Evolutionary conservation across 92 coral and sea anemone species (phyloP).

Genomic region (Bergia sp.): DNA sequence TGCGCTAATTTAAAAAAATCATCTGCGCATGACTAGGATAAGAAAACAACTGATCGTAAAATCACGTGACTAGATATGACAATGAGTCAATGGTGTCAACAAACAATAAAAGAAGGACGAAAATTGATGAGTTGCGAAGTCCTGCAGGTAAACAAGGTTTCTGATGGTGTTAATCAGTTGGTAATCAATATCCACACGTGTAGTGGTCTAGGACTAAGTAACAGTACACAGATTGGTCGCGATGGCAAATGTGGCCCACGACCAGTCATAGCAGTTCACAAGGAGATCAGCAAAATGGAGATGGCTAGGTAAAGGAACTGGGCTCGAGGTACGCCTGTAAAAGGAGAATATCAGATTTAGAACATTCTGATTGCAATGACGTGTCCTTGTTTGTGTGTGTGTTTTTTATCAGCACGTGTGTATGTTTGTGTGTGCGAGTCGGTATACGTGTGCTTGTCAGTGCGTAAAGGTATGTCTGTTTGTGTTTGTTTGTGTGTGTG

Average conservation of each 20-base stretch:
- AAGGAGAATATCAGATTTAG: neutral
- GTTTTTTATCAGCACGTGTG: neutral
- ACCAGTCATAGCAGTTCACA: neutral
- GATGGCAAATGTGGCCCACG: neutral
- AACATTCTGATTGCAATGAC: neutral
- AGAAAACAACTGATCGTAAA: no score
- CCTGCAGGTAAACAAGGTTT: no score
- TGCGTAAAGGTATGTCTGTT: neutral
- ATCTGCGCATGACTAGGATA: no score
- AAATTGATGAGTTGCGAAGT: no score
- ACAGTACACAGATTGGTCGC: neutral
- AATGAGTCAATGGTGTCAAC: no score
- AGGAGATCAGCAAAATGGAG: neutral
- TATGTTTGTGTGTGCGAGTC: no score
- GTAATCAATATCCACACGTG: no score
- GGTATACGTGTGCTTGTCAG: neutral
- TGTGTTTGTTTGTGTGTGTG: neutral
- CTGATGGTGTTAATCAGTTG: no score
- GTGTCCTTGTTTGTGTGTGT: neutral
- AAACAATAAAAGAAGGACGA: no score
- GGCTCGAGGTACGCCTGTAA: constrained; percentile 6
- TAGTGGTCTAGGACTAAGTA: neutral
- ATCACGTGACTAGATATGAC: no score
- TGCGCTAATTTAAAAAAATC: no score
- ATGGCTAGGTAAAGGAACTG: constrained; percentile 8